phyloP scores from a whole-genome alignment of 2,888 invertebrate genomes.

The Oscheius sp. region DNA sequence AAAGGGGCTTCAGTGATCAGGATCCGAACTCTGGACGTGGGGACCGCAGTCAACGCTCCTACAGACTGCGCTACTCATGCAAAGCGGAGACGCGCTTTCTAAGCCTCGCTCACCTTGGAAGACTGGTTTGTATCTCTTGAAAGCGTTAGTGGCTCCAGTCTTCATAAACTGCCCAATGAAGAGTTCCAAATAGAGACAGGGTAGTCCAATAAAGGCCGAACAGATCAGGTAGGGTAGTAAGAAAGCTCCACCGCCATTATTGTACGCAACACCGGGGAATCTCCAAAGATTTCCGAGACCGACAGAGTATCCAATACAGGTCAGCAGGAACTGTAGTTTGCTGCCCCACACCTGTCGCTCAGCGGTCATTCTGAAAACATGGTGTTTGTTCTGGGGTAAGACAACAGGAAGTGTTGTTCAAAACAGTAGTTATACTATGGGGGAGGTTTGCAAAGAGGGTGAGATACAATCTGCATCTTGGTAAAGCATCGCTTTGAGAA shows the following conservation, averaged over 20 bases:
- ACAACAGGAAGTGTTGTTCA: no score
- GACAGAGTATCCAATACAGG: slow-evolving; percentile 36
- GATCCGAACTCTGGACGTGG: no score
- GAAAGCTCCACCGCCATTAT: slow-evolving; percentile 39
- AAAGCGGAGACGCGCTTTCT: background rate
- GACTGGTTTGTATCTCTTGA: slow-evolving; percentile 24
- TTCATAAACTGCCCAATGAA: slow-evolving; percentile 35
- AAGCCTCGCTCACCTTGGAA: slow-evolving; percentile 31
- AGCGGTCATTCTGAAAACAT: slow-evolving; percentile 3
- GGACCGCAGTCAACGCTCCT: no score
- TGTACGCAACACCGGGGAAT: slow-evolving; percentile 32
- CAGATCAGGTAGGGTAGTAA: slow-evolving; percentile 33
- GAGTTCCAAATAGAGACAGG: slow-evolving; percentile 35
- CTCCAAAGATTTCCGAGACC: slow-evolving; percentile 39
- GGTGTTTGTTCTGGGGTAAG: no score
- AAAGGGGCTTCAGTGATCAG: no score
- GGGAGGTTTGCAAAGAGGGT: no score
- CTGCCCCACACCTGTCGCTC: slow-evolving; percentile 36
- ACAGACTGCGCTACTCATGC: background rate
- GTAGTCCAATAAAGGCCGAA: slow-evolving; percentile 31
- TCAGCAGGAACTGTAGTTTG: slow-evolving; percentile 37
- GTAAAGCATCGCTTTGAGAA: no score
- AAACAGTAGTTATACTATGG: no score
- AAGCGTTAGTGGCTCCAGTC: slow-evolving; percentile 30
- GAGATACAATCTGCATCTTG: no score